Evolutionary conservation across 2,113 vertebrate species (phyloP), one percentile per base, ranked within the genome.

Genomic region (Centropristis striata): DNA sequence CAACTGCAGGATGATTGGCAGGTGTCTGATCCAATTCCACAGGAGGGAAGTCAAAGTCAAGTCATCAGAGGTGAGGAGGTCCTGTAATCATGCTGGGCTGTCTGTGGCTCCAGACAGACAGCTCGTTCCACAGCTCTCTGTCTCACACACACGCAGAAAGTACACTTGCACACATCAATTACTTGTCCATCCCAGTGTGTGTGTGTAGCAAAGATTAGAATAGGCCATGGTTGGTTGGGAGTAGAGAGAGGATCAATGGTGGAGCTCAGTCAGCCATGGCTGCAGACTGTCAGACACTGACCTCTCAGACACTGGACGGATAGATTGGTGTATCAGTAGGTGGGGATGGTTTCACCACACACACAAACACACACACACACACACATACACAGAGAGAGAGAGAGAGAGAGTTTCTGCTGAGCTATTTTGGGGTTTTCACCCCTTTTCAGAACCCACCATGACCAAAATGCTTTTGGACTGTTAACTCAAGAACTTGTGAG

Each of bases 201-300:
- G 21, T 66, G 51, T 23, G 58, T 13, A 16, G 51, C 41, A 73
- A 11, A 59, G 61, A 80, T 81, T 63, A 77, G 41, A 70, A 61
- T 53, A 59, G 54, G 71, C 41, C 58, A 50, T 53, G 16, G 49
- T 4, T 36, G 82, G 75, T 80, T 75, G 64, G 63, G 57, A 73
- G 67, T 4, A 23, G 15, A 79, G 71, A 68, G 68, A 57, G 60
- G 61, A 76, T 83, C 74, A 81, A 64, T 78, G 70, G 65, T 47
- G 64, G 58, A 67, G 41, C 72, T 85, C 76, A 77, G 68, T 78
- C 66, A 85, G 51, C 73, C 74, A 49, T 81, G 63, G 60, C 73
- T 1, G 4, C 76, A 27, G 59, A 70, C 77, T 82, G 86, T 69
- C 79, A 85, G 82, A 79, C 70, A 59, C 27, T 11, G 1, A 28